Base-by-base conservation (phyloP, 2,797 vertebrate genomes). In the Philypnodon macrostomus region DNA sequence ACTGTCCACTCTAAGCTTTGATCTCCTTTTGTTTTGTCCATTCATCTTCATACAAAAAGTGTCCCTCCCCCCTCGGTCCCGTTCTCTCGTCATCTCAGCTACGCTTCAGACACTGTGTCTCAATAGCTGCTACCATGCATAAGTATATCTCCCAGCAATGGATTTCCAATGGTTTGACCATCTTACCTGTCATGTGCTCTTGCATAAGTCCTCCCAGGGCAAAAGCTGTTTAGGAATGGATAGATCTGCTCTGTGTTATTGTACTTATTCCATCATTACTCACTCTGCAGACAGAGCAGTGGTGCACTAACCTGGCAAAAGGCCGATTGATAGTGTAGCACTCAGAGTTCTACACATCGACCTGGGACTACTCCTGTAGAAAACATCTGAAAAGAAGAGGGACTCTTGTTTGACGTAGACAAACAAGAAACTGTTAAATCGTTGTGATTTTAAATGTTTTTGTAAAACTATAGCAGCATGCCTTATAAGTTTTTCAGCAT, bases 201-300 rank as follows among this genome's bases (percentile, higher is more conserved):
- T 49, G n/a, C 38, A 59, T 67, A n/a, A n/a, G 70, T 75, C 58
- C 55, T 73, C 58, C 53, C 55, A 57, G 53, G 61, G 70, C 27
- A 10, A 61, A 41, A 71, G 73, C 76, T 81, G 56, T 75, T 86
- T 74, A 78, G 74, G 79, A 83, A 84, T 85, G 79, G 77, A 85
- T 79, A 72, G 84, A 70, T 73, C 63, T 60, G 44, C 70, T 66
- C 55, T 19, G 57, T 32, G 61, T 73, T 75, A 70, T 69, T 79
- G 64, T 68, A 46, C 53, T 51, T 55, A 35, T 68, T 74, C 61
- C 55, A 51, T 81, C 69, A 70, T 77, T 66, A 72, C 69, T 82
- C 75, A 67, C 63, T 67, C 62, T 66, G 64, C 35, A 55, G 64
- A 75, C 41, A 18, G 53, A 75, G 71, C 63, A 52, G 50, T 52